Percentiles rank a stretch among this genome's conserved stretches.
Conservation (phyloP, 2,113 vertebrate species). For the Notothenia rossii region DNA sequence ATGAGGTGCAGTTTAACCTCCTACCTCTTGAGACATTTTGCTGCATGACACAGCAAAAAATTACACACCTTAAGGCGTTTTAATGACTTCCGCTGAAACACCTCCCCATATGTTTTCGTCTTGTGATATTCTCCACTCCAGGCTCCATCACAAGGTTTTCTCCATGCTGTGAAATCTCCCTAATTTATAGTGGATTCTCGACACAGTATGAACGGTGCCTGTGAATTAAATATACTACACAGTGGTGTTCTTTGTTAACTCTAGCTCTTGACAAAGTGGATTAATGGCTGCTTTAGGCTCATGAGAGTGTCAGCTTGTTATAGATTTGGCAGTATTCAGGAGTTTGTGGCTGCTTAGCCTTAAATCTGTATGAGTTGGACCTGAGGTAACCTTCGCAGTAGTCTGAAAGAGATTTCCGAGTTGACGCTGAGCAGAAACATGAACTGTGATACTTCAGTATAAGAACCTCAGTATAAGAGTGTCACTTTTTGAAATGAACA, state of each 20-base stretch:
- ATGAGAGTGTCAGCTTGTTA: conserved; percentile 48
- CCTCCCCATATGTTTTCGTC: conserved; percentile 47
- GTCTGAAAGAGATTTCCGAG: conserved; percentile 9
- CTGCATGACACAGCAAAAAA: conserved; percentile 60
- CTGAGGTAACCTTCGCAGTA: conserved; percentile 41
- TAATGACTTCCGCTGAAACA: conserved; percentile 40
- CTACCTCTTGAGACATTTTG: conserved; percentile 51
- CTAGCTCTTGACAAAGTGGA: conserved; percentile 49
- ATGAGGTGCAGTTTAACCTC: conserved; percentile 59
- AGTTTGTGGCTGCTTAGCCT: conserved; percentile 44
- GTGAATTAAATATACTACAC: conserved; percentile 48
- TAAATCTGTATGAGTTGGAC: conserved; percentile 47
- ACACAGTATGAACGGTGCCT: conserved; percentile 22
- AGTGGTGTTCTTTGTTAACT: conserved; percentile 62
- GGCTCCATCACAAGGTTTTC: conserved; percentile 5
- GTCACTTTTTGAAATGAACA: conserved; percentile 11
- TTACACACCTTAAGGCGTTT: conserved; percentile 40
- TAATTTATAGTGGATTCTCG: conserved; percentile 50
- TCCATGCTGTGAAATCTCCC: conserved; percentile 33
- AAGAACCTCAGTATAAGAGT: neutral
- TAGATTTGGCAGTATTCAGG: conserved; percentile 53
- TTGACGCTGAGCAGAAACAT: conserved; percentile 14
- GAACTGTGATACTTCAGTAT: neutral
- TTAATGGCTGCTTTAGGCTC: conserved; percentile 46
- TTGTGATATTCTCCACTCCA: conserved; percentile 34